These are phyloP conservation scores for Zaprionus vittiger DNA, from an alignment of 1,140 invertebrate genomes.

Conservation along the genomic window DNA sequence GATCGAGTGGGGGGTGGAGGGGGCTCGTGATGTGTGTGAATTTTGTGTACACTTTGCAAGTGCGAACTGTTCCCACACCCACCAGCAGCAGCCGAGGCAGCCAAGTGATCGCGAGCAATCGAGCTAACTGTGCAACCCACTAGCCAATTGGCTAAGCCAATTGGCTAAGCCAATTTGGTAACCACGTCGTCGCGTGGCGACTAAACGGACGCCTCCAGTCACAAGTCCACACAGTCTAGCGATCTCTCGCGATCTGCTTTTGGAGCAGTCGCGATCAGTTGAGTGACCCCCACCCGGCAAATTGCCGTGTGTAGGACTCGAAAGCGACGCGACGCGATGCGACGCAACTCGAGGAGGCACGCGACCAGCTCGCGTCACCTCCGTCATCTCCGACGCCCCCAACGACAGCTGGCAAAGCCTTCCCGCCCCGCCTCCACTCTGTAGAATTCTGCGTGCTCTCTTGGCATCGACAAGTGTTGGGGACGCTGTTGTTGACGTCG, in stretches of 20 bases:
- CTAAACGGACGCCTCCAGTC: conserved; percentile 62
- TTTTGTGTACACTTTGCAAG: conserved; percentile 72
- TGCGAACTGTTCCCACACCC: conserved; percentile 70
- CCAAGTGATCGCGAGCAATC: conserved; percentile 45
- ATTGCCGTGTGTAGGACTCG: conserved; percentile 63
- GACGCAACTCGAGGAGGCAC: conserved; percentile 49
- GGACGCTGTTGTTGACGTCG: conserved; percentile 46
- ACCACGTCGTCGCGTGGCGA: conserved; percentile 50
- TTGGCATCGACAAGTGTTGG: conserved; percentile 73
- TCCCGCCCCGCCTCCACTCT: not conserved
- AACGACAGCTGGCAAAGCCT: conserved; percentile 14
- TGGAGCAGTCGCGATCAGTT: conserved; percentile 65
- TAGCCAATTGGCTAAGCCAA: conserved; percentile 49
- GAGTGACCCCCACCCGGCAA: conserved; percentile 59
- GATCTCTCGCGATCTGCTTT: conserved; percentile 52
- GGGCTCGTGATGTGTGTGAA: conserved; percentile 55
- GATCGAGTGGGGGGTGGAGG: not conserved
- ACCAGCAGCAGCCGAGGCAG: conserved; percentile 36
- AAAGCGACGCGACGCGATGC: conserved; percentile 3
- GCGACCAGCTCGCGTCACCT: conserved; percentile 61
- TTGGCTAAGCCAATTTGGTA: conserved; percentile 58
- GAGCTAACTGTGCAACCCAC: conserved; percentile 52
- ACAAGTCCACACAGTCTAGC: conserved; percentile 14
- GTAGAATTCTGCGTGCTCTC: conserved; percentile 61
- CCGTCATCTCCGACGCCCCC: conserved; percentile 17